Evolutionary conservation across 1,140 invertebrate species (phyloP), one percentile per base, ranked within the genome.

Genomic region (Mesaphorura yosii): DNA sequence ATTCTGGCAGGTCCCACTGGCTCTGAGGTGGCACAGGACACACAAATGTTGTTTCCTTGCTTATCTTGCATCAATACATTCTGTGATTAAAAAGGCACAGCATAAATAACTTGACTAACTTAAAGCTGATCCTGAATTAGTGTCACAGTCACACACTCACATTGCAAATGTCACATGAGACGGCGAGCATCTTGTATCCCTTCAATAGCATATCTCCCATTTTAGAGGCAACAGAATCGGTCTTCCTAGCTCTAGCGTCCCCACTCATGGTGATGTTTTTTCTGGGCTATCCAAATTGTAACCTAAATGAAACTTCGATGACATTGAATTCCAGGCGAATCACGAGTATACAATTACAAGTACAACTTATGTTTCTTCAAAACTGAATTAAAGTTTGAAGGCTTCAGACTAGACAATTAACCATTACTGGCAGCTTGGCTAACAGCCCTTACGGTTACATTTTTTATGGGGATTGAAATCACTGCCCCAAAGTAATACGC

Each of bases 161-260:
- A 45, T 39, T 48, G 34, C 59, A 61, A 20, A 34, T 42, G 14
- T 47, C 44, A 34, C 59, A 62, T 12, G 53, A 49, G 25, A 42
- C 42, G 27, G 47, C 55, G 15, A 62, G 41, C 59, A 62, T 62
- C 20, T 45, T 49, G 28, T 55, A 58, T 12, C 59, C 59, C 19
- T 53, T 48, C 15, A 62, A 20, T 3, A 62, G 44, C n/a, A 62
- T 20, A 4, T 55, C 39, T 1, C 59, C 59, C 49, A 62, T 55
- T 31, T 27, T 37, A 10, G 34, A 40, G n/a, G 59, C 56, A 15
- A 57, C 53, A 10, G 29, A 23, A 25, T 58, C 56, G 26, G 14
- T 23, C 34, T 22, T 46, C 40, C 28, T 31, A 4, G 12, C 25
- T 34, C 39, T 26, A n/a, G 23, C 34, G 10, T 5, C 20, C n/a